phyloP scores from a whole-genome alignment of 2,888 invertebrate genomes.

The Auanema sp. region DNA sequence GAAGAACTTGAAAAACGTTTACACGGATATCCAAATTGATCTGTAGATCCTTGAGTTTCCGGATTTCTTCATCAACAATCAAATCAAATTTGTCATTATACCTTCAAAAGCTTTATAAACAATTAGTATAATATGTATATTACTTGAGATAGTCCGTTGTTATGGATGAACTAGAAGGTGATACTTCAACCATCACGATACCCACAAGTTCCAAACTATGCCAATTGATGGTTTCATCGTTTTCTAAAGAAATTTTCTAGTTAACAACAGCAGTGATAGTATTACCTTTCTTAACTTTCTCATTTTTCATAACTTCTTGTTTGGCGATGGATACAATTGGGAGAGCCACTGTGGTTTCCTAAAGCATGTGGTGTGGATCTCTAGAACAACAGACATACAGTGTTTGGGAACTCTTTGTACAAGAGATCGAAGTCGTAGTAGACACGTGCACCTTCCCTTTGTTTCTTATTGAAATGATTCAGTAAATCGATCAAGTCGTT shows the following conservation, averaged over 20 bases:
- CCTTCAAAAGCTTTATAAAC: constrained; percentile 15
- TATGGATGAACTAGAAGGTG: too few relatives aligned
- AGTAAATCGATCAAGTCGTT: background rate
- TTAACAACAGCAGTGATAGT: background rate
- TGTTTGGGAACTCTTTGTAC: too few relatives aligned
- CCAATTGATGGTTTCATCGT: too few relatives aligned
- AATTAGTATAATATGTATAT: background rate
- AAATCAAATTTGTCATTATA: constrained; percentile 46
- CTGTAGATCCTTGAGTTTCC: constrained; percentile 52
- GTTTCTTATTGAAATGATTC: constrained; percentile 7
- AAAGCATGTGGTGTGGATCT: too few relatives aligned
- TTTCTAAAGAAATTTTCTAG: too few relatives aligned
- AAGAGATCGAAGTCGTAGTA: too few relatives aligned
- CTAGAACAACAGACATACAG: too few relatives aligned
- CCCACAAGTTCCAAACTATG: too few relatives aligned
- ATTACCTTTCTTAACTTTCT: background rate
- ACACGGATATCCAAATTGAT: constrained; percentile 45
- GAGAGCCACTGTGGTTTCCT: background rate
- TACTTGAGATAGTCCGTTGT: too few relatives aligned
- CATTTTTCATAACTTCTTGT: background rate
- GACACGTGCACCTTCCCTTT: too few relatives aligned
- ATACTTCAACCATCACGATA: too few relatives aligned
- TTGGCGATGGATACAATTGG: background rate
- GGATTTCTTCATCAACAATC: constrained; percentile 43
- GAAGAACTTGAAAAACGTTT: too few relatives aligned